Base-by-base conservation (phyloP, 2,797 vertebrate genomes). In the Thamnophis elegans region DNA sequence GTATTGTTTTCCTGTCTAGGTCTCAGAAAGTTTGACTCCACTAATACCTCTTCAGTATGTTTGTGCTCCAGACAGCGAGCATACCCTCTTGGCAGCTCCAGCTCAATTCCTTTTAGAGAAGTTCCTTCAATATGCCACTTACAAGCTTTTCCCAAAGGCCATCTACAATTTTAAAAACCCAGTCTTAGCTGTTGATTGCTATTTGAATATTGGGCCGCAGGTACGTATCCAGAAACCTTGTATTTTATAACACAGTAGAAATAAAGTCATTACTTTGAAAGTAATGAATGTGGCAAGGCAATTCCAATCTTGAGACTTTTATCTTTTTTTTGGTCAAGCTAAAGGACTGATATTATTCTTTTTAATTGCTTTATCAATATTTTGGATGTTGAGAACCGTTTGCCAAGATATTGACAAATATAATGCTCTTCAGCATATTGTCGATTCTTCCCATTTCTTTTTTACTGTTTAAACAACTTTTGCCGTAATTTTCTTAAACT, bases 61-160 rank as follows among this genome's bases (percentile, higher is more conserved):
- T 68, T 99, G 99, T 1, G 99, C 99, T 85, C 99, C 99, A 0
- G 99, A 99, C 98, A 99, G 99, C 1, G 99, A 99, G 96, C 99
- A 99, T 95, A 99, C 98, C 0, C 97, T 99, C 78, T 93, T 99
- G 95, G 98, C 99, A 13, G 99, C 99, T 25, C 99, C 99, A 0
- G 98, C 99, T 12, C 99, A 99, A 96, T 99, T 99, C 94, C 98
- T 99, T 36, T 97, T 99, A 93, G 99, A 99, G 97, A 99, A 98
- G 94, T 99, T 99, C 97, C 98, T 99, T 93, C 99, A 99, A 95
- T 98, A 98, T 0, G 98, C 99, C 10, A 98, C 99, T 1, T 98
- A 98, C 97, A 98, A 98, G 95, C 98, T 99, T 89, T 99, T 99
- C 97, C 99, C 99, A 0, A 99, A 98, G 96, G 99, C 99, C 53